phyloP scores from a whole-genome alignment of 2,797 vertebrate genomes.

The Xenopus petersii region DNA sequence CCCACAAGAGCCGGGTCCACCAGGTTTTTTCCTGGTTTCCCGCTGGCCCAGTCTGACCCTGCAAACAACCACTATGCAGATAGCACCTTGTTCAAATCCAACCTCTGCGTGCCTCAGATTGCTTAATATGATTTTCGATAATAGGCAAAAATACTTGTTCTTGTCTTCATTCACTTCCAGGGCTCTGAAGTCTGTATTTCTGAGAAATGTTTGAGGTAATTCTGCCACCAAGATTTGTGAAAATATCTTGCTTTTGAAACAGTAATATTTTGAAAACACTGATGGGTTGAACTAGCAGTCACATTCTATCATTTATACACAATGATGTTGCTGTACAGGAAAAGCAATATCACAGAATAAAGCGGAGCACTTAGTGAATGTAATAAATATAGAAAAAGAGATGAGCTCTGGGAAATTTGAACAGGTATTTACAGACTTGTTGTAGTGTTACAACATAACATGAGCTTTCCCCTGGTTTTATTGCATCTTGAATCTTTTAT shows the following conservation, averaged over 20 bases:
- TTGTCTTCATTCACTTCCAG: too few species aligned
- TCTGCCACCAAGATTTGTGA: not conserved
- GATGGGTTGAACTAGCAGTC: not conserved
- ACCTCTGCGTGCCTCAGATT: too few species aligned
- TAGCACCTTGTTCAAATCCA: too few species aligned
- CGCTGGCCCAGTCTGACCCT: too few species aligned
- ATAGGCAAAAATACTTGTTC: too few species aligned
- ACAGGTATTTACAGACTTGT: constrained; percentile 10
- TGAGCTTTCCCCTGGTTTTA: constrained; percentile 12
- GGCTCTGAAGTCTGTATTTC: too few species aligned
- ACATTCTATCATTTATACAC: not conserved
- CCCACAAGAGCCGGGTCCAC: too few species aligned
- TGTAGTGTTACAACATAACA: constrained; percentile 15
- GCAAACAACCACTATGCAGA: too few species aligned
- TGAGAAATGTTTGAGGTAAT: not conserved
- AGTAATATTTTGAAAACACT: not conserved
- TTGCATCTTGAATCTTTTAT: constrained; percentile 18
- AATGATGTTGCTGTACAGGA: not conserved
- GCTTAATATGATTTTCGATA: too few species aligned
- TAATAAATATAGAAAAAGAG: constrained; percentile 14
- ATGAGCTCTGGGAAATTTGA: constrained; percentile 6
- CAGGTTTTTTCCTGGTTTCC: too few species aligned
- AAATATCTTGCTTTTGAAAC: not conserved
- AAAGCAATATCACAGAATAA: constrained; percentile 5
- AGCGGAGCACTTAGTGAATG: not conserved